Percentiles rank a stretch among this genome's conserved stretches.
These are phyloP conservation scores for Eciton burchellii DNA, from an alignment of 1,140 invertebrate genomes.

Conservation along the genomic window DNA sequence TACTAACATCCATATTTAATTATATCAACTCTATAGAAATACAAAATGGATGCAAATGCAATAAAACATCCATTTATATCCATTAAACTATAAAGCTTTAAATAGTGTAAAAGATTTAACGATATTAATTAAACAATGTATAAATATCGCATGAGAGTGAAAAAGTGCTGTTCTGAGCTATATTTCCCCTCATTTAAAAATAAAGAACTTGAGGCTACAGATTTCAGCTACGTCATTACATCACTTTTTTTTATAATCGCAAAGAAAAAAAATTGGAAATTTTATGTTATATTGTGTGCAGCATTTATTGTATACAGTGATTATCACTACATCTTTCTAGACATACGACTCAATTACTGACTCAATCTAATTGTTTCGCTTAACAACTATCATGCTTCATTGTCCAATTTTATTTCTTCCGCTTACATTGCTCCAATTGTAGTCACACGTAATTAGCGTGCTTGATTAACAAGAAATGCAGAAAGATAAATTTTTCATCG, in stretches of 20 bases:
- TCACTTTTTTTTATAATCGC: background rate
- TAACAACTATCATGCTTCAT: background rate
- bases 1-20: slow-evolving; percentile 31
- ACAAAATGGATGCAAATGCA: slow-evolving; percentile 8
- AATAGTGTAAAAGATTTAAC: slow-evolving; percentile 43
- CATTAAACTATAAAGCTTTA: slow-evolving; percentile 35
- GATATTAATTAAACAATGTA: slow-evolving; percentile 47
- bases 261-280: slow-evolving; percentile 16
- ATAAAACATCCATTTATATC: slow-evolving; percentile 37
- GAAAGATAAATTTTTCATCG: slow-evolving; percentile 8
- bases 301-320: background rate
- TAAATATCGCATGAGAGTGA: slow-evolving; percentile 1
- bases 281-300: background rate
- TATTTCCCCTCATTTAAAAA: slow-evolving; percentile 48
- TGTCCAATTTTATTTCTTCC: background rate
- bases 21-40: slow-evolving; percentile 34
- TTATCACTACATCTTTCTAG: background rate
- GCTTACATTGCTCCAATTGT: background rate
- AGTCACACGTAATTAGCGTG: background rate
- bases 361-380: background rate
- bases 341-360: background rate
- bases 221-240: slow-evolving; percentile 34
- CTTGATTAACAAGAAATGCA: background rate
- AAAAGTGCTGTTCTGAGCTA: slow-evolving; percentile 9
- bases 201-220: slow-evolving; percentile 33